Evolutionary conservation across 2,888 invertebrate genomes (phyloP).

Genomic region (Drosophila maculinotata): DNA sequence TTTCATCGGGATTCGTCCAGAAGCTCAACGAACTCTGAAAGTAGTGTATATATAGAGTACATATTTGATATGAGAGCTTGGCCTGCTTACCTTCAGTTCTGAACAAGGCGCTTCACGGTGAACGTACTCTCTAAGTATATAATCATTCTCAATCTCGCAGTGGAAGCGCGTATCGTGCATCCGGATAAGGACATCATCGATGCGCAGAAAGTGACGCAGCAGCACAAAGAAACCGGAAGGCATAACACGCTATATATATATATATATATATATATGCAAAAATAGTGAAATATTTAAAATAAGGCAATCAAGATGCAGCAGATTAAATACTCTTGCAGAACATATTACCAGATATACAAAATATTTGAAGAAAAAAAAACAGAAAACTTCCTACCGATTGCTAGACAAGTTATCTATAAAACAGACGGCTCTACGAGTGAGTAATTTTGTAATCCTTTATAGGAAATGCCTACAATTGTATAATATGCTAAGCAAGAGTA

Average conservation of each 20-base stretch:
- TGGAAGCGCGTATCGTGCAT: constrained; percentile 95
- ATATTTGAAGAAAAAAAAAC: no score
- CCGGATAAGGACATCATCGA: constrained; percentile 95
- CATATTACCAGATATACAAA: no score
- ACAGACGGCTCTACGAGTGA: no score
- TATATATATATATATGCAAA: no score
- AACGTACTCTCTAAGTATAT: constrained; percentile 93
- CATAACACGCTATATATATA: constrained; percentile 98
- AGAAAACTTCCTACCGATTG: no score
- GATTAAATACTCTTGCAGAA: no score
- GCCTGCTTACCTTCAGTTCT: constrained; percentile 87
- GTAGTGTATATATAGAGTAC: no score
- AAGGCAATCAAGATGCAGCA: background rate
- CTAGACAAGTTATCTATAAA: no score
- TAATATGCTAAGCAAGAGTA: background rate
- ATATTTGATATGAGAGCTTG: no score
- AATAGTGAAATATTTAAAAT: background rate
- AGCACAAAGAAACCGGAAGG: constrained; percentile 96
- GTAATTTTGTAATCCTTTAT: no score
- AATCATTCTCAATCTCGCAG: constrained; percentile 91
- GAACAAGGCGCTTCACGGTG: constrained; percentile 90
- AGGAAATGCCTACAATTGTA: background rate
- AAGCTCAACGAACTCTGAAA: constrained; percentile 81
- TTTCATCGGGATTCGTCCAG: constrained; percentile 89
- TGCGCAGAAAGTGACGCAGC: constrained; percentile 95